Percentiles rank a stretch among this genome's conserved stretches.
These are phyloP conservation scores for Corbicula japonica DNA, from an alignment of 2,888 invertebrate species.

Conservation along the genomic window DNA sequence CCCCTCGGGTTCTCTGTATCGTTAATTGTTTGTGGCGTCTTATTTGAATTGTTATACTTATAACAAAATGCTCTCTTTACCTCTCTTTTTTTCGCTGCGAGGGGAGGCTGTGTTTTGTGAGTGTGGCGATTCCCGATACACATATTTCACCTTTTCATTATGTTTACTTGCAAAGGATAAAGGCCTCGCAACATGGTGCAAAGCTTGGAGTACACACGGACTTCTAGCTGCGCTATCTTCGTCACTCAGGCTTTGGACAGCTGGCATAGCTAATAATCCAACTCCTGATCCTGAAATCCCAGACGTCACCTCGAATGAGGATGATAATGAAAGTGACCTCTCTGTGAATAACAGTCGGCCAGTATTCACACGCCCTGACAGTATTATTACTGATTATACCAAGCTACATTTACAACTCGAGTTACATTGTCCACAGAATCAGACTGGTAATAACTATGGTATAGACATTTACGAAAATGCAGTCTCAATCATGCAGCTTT, in stretches of 20 bases:
- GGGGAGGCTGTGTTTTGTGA: too few relatives aligned
- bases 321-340: slow-evolving; percentile 20
- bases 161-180: too few relatives aligned
- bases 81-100: too few relatives aligned
- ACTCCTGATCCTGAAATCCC: slow-evolving; percentile 8
- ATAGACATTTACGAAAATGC: slow-evolving; percentile 38
- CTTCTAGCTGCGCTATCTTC: slow-evolving; percentile 21
- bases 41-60: too few relatives aligned
- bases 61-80: too few relatives aligned
- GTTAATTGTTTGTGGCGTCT: too few relatives aligned
- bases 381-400: slow-evolving; percentile 4
- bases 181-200: too few relatives aligned
- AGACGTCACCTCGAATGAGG: slow-evolving; percentile 7
- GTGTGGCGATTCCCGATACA: too few relatives aligned
- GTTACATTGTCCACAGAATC: slow-evolving; percentile 25
- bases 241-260: slow-evolving; percentile 29
- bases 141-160: too few relatives aligned
- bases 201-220: slow-evolving; percentile 30
- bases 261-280: slow-evolving; percentile 26
- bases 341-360: slow-evolving; percentile 1
- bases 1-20: too few relatives aligned
- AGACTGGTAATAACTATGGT: slow-evolving; percentile 28
- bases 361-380: slow-evolving; percentile 13
- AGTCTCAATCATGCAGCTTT: slow-evolving; percentile 10
- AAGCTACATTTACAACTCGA: slow-evolving; percentile 20